These are phyloP conservation scores for Thunnus maccoyii DNA, from an alignment of 2,113 vertebrate genomes.

Conservation along the genomic window DNA sequence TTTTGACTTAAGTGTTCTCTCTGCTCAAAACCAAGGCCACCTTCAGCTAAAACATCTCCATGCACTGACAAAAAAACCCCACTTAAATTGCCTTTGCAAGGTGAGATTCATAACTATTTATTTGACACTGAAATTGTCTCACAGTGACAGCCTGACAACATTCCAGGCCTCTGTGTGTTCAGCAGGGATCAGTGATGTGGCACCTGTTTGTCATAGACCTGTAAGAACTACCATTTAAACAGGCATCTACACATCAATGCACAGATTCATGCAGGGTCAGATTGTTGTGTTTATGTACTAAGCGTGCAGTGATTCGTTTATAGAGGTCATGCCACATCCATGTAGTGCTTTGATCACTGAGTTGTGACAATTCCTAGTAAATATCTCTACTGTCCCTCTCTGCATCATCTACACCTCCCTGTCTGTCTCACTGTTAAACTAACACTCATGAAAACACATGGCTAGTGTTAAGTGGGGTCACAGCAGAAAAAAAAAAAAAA, in stretches of 20 bases:
- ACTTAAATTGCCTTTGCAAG: conserved; percentile 20
- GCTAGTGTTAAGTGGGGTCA: background rate
- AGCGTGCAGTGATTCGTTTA: conserved; percentile 19
- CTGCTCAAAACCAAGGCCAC: background rate
- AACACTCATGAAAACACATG: conserved; percentile 7
- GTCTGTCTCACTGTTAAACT: background rate
- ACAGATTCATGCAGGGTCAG: background rate
- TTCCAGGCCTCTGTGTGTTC: conserved; percentile 33
- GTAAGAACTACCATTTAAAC: conserved; percentile 27
- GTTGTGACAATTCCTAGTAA: conserved; percentile 33
- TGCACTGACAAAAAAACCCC: background rate
- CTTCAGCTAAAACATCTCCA: background rate
- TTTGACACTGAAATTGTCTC: conserved; percentile 39
- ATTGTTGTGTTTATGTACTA: background rate
- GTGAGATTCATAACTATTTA: conserved; percentile 43
- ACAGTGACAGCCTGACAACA: conserved; percentile 32
- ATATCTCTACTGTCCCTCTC: conserved; percentile 30
- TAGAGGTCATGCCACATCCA: conserved; percentile 25
- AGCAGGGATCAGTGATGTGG: conserved; percentile 23
- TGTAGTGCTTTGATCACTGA: conserved; percentile 36
- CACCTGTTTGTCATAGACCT: conserved; percentile 48
- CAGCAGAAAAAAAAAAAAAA: background rate
- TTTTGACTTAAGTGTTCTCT: background rate
- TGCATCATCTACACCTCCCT: background rate
- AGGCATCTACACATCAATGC: background rate